A percentile compares a stretch with the other conserved stretches of the same genome.
Conservation (phyloP, 2,113 vertebrate genomes). For the Oryzias curvinotus region DNA sequence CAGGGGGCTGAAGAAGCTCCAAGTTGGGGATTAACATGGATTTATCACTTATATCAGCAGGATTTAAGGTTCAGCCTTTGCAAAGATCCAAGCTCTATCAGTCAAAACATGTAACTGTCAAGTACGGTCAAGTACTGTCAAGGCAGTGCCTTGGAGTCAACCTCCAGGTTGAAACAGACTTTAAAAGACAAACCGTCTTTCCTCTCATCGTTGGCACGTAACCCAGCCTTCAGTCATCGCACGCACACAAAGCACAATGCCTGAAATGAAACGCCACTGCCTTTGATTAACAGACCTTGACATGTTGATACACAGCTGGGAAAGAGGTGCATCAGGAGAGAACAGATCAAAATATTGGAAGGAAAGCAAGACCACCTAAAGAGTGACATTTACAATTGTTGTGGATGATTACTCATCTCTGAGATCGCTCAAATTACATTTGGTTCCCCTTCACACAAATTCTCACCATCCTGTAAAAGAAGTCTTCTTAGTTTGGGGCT, state of each 20-base stretch:
- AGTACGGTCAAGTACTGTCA: no score
- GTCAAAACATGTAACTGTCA: conserved; percentile 14
- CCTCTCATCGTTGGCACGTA: conserved; percentile 3
- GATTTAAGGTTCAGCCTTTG: no score
- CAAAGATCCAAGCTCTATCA: not conserved
- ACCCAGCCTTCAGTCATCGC: conserved; percentile 5
- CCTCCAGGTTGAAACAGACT: not conserved
- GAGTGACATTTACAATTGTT: no score
- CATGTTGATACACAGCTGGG: conserved; percentile 27
- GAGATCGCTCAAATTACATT: not conserved
- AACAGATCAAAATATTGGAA: not conserved
- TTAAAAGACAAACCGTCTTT: not conserved
- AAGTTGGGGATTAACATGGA: no score
- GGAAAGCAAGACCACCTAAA: no score
- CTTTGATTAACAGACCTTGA: not conserved
- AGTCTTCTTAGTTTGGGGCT: not conserved
- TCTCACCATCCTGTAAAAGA: not conserved
- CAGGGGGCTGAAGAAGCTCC: no score
- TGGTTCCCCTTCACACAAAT: not conserved
- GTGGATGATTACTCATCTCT: no score
- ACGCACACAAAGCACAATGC: not conserved
- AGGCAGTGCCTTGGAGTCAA: not conserved
- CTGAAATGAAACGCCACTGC: not conserved
- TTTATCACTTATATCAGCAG: no score
- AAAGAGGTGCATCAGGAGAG: not conserved